A percentile compares a stretch with the other conserved stretches of the same genome.
Evolutionary conservation across 2,113 vertebrate species (phyloP).

Genomic region (Epinephelus cyanopodus): DNA sequence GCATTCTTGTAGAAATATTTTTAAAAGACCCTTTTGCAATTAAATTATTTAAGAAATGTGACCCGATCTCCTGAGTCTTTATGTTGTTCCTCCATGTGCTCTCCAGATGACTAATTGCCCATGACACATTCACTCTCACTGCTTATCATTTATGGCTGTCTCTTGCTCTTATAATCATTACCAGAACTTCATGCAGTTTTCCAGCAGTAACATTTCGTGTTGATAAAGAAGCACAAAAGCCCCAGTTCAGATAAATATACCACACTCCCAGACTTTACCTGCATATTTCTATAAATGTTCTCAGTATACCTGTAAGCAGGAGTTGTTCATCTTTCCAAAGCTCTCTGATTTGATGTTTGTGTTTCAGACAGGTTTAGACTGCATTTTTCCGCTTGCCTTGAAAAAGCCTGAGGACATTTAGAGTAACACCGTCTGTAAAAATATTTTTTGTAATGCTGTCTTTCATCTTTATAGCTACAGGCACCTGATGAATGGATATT

Average conservation of each 20-base stretch:
- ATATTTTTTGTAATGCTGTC: constrained; percentile 51
- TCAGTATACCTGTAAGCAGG: constrained; percentile 9
- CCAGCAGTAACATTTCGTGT: constrained; percentile 12
- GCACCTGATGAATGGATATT: constrained; percentile 68
- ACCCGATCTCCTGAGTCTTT: constrained; percentile 63
- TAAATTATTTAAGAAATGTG: constrained; percentile 94
- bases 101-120: constrained; percentile 20
- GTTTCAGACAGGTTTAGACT: constrained; percentile 45
- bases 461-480: constrained; percentile 61
- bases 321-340: constrained; percentile 20
- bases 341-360: constrained; percentile 40
- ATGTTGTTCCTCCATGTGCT: constrained; percentile 43
- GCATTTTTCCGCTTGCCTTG: constrained; percentile 18
- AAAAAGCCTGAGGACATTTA: constrained; percentile 57
- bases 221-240: constrained; percentile 21
- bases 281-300: constrained; percentile 1
- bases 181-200: constrained; percentile 3
- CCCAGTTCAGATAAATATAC: constrained; percentile 17
- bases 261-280: not conserved
- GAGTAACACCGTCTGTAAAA: constrained; percentile 54
- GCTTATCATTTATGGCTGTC: constrained; percentile 53
- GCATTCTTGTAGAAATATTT: constrained; percentile 94
- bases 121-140: constrained; percentile 42
- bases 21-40: constrained; percentile 92
- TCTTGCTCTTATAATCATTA: constrained; percentile 32